Evolutionary conservation across 2,113 vertebrate genomes (phyloP), one percentile per base, ranked within the genome.

Genomic region (Alligator sinensis): DNA sequence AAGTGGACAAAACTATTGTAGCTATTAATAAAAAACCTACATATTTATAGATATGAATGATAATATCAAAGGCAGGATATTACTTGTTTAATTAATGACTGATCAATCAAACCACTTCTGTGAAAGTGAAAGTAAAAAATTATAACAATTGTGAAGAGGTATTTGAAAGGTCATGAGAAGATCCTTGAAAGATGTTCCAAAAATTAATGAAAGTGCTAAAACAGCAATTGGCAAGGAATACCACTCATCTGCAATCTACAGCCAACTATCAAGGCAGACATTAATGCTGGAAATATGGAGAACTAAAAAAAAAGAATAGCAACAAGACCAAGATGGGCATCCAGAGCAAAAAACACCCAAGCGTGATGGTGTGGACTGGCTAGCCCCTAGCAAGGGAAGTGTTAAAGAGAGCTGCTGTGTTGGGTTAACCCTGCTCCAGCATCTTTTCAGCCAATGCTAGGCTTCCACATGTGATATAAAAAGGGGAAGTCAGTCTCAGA

Each of bases 21-120:
- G 66, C 28, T 95, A 80, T 84, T 90, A 94, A 77, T 93, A 90
- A 79, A 77, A 84, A 58, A 57, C 47, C 19, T 92, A 92, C 84
- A 88, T 94, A 97, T 91, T 95, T 47, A 91, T 90, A 4, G 77
- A 95, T 86, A 55, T 4, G 11, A 95, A 84, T 87, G 2, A 89
- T 77, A 84, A 90, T 92, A 94, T 92, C 93, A 76, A 95, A 93
- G 54, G 12, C 34, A 92, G 80, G 61, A 62, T 93, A 94, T 82
- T 58, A 94, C 64, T 83, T 74, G 25, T 22, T 93, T 90, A 93
- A 90, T 88, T 89, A 92, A 81, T 58, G 70, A 78, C 77, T 85
- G 79, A 90, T 90, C 90, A 94, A 90, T 95, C 84, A 89, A 77
- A 87, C 21, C 15, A 18, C 92, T 77, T 87, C 74, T 75, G 81